Evolutionary conservation across 2,797 vertebrate species (phyloP).

Genomic region (Bufotes viridis): DNA sequence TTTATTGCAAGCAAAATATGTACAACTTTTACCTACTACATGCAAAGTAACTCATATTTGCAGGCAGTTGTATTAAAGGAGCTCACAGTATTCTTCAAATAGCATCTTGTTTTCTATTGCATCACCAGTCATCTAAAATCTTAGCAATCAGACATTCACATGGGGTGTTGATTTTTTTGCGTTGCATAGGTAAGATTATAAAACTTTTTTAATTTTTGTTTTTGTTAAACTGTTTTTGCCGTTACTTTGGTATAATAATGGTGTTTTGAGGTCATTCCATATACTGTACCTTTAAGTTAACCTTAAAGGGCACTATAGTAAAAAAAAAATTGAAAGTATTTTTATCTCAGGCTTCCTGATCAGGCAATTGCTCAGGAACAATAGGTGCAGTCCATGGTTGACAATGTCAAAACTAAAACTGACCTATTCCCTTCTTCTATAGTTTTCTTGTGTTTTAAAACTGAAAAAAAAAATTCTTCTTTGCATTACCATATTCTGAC

Average conservation of each 20-base stretch:
- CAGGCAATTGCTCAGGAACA: no score
- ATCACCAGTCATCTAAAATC: background rate
- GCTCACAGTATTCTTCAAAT: background rate
- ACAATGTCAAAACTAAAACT: no score
- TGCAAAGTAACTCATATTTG: background rate
- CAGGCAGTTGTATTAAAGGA: background rate
- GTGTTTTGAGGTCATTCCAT: background rate
- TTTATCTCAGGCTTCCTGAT: no score
- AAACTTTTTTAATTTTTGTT: background rate
- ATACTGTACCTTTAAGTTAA: no score
- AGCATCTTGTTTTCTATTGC: background rate
- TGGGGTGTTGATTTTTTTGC: background rate
- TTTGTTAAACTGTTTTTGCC: background rate
- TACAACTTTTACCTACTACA: background rate
- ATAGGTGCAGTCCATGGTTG: no score
- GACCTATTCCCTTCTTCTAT: no score
- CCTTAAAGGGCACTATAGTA: no score
- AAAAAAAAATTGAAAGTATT: no score
- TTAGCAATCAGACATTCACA: background rate
- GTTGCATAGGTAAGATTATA: background rate
- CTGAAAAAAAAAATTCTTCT: no score
- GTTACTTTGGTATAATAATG: background rate
- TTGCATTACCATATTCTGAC: no score
- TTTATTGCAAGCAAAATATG: background rate
- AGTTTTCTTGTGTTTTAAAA: no score